Evolutionary conservation across 2,888 invertebrate species (phyloP).

Genomic region (Synanthedon andrenaeformis): DNA sequence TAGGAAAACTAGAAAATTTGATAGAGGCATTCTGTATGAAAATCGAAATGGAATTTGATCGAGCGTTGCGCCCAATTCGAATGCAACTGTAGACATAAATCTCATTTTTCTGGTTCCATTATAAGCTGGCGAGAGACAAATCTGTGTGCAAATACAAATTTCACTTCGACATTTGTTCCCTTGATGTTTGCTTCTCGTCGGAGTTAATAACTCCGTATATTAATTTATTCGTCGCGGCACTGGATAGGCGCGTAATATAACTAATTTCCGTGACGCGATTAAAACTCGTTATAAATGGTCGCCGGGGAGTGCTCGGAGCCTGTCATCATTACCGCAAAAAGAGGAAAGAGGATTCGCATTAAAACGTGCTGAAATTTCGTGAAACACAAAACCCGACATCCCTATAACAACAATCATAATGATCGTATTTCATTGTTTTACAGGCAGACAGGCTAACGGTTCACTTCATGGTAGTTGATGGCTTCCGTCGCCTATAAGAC

Average conservation of each 20-base stretch:
- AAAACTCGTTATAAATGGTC: slow-evolving; percentile 51
- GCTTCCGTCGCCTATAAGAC: too few species aligned
- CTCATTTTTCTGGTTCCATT: slow-evolving; percentile 1
- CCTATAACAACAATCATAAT: neutral
- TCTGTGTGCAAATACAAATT: neutral
- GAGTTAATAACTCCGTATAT: slow-evolving; percentile 33
- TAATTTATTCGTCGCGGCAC: slow-evolving; percentile 25
- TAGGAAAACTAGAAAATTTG: slow-evolving; percentile 23
- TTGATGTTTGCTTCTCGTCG: slow-evolving; percentile 4
- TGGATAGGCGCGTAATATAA: slow-evolving; percentile 36
- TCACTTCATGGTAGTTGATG: too few species aligned
- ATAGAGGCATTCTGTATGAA: slow-evolving; percentile 32
- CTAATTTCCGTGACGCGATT: slow-evolving; percentile 50
- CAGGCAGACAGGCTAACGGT: too few species aligned
- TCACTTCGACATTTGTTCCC: neutral
- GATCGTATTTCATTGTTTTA: neutral
- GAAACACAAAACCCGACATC: slow-evolving; percentile 10
- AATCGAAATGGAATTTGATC: slow-evolving; percentile 35
- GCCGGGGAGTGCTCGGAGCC: slow-evolving; percentile 27
- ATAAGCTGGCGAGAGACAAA: neutral
- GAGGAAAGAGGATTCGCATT: slow-evolving; percentile 32
- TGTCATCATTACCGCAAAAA: slow-evolving; percentile 49
- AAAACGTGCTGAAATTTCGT: slow-evolving; percentile 35
- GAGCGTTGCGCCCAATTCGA: slow-evolving; percentile 13
- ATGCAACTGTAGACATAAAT: slow-evolving; percentile 17